Base-by-base conservation (phyloP, 2,797 vertebrate genomes). In the Scarus forsteni region DNA sequence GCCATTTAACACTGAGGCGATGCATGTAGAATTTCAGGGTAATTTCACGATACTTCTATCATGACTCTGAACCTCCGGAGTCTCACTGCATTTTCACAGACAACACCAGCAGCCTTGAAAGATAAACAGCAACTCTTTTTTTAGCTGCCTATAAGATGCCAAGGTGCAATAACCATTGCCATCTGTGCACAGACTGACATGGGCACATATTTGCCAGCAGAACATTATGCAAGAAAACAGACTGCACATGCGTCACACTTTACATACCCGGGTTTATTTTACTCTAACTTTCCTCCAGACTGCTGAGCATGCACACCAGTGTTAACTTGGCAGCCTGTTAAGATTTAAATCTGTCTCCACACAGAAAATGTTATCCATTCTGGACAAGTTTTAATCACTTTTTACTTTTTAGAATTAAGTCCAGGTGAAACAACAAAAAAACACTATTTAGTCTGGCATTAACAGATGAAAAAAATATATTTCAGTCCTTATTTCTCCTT, bases 111-210 rank as follows among this genome's bases (percentile, higher is more conserved):
- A 68, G 75, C 56, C 10, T 27, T 9, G 19, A 16, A 48, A 39
- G 36, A 69, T 53, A 56, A 67, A 66, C 73, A 57, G 39, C 27
- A 45, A 13, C 18, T 50, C 62, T 59, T 64, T 68, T 58, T 76
- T 66, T 61, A 80, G 60, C 42, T 38, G 39, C 49, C 43, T 52
- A 42, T 38, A 56, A 71, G 73, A 66, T 13, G 10, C 53, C 10
- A 40, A 65, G 52, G 44, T 54, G 50, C 67, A 62, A 65, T 58
- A 43, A 14, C 57, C 73, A 62, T 60, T 46, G 61, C 81, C 77
- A 74, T 84, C 74, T 77, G 66, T 79, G 73, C 69, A 60, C 53
- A 74, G 49, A 40, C 49, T 60, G 19, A 38, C 15, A 49, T n/a
- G 51, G 19, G 13, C 39, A 16, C 0, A 5, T 36, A 39, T 52